Conservation (phyloP, 2,797 vertebrate genomes). For the Dermochelys coriacea region DNA sequence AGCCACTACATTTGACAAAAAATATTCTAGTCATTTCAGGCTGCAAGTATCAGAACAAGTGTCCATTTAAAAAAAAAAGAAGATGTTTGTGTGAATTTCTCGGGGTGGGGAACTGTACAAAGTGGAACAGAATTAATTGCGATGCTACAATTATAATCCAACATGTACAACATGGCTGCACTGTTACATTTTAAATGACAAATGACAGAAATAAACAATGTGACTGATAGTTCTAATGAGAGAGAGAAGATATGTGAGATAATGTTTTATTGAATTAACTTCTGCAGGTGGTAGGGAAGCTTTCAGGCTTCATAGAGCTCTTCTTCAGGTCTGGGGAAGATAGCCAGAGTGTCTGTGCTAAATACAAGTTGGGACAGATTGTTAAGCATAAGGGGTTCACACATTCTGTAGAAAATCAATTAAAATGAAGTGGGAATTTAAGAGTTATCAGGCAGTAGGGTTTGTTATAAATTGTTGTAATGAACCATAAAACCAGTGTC, state of each 20-base stretch:
- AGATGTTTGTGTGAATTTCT: not conserved
- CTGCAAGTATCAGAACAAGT: not conserved
- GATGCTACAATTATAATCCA: not conserved
- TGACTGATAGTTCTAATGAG: conserved; percentile 23
- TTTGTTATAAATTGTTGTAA: too few relatives aligned
- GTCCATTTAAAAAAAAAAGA: not conserved
- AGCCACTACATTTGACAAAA: not conserved
- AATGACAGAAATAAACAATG: conserved; percentile 4
- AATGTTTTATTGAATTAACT: not conserved
- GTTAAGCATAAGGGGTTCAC: too few relatives aligned
- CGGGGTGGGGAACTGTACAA: rapidly evolving
- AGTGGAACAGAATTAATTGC: conserved; percentile 8
- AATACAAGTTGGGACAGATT: too few relatives aligned
- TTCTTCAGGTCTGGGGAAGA: too few relatives aligned
- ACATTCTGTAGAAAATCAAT: too few relatives aligned
- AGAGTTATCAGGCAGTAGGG: too few relatives aligned
- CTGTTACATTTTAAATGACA: not conserved
- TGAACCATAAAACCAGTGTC: too few relatives aligned
- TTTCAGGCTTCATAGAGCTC: too few relatives aligned
- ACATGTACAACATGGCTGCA: not conserved
- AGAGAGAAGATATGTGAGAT: not conserved
- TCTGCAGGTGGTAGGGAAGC: not conserved
- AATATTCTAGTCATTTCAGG: not conserved
- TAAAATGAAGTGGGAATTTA: too few relatives aligned
- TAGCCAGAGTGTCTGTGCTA: too few relatives aligned